These are phyloP conservation scores for Premnoplex brunnescens DNA, from an alignment of 2,797 vertebrate genomes.

Conservation along the genomic window DNA sequence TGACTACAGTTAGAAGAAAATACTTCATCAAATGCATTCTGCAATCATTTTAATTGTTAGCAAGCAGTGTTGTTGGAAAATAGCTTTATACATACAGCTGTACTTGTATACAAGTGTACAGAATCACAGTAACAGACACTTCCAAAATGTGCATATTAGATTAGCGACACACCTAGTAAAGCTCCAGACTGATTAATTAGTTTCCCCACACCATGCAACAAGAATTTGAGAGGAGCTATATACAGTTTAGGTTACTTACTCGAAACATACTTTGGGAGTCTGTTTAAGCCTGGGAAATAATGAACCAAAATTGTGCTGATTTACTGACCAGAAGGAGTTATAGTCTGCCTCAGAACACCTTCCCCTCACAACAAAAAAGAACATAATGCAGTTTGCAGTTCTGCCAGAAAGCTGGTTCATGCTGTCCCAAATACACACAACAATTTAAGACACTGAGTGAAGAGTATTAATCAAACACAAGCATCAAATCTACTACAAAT, in stretches of 20 bases:
- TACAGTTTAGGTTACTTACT: background rate
- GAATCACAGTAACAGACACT: background rate
- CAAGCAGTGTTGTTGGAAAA: background rate
- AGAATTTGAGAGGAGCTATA: background rate
- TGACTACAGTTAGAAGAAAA: background rate
- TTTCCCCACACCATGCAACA: background rate
- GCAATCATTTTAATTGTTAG: background rate
- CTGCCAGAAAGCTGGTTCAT: background rate
- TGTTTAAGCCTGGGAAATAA: background rate
- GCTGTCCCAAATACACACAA: background rate
- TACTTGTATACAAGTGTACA: background rate
- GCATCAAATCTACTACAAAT: background rate
- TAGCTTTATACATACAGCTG: background rate
- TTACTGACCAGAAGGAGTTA: background rate
- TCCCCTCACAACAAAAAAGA: background rate
- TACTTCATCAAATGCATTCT: background rate
- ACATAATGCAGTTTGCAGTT: background rate
- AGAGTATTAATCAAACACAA: conserved; percentile 14
- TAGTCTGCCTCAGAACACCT: background rate
- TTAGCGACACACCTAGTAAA: background rate
- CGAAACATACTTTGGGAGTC: background rate
- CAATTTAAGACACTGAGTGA: background rate
- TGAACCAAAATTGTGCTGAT: background rate
- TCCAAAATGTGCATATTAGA: background rate
- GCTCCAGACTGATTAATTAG: background rate